Conservation (phyloP, 2,888 invertebrate species). For the Dione vanillae region DNA sequence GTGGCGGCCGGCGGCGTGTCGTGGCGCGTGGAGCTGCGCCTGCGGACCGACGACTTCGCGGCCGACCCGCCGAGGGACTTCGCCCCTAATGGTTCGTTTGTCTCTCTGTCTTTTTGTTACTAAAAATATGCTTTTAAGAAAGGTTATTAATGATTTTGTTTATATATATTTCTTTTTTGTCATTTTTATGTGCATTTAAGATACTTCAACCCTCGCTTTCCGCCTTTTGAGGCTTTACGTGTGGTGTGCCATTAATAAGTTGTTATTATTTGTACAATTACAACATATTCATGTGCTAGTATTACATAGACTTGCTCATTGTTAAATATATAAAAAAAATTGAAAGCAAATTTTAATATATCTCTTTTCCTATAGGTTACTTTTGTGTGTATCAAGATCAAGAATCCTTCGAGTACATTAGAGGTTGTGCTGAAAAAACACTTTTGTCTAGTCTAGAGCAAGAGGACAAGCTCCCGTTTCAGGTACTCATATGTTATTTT, state of each 20-base stretch:
- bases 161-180: no score
- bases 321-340: no score
- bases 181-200: no score
- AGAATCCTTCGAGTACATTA: conserved; percentile 95
- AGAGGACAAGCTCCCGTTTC: conserved; percentile 94
- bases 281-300: no score
- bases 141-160: no score
- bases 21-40: conserved; percentile 88
- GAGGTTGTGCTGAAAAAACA: conserved; percentile 95
- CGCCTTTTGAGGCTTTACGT: no score
- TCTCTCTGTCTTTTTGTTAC: no score
- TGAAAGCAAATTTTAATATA: no score
- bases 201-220: no score
- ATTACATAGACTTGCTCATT: no score
- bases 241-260: no score
- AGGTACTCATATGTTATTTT: conserved; percentile 66
- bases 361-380: conserved; percentile 83
- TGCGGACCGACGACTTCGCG: conserved; percentile 93
- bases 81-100: conserved; percentile 92
- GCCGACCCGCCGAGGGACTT: conserved; percentile 88
- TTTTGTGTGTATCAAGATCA: conserved; percentile 96
- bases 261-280: no score
- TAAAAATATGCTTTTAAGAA: not conserved
- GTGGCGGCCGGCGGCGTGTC: conserved; percentile 88
- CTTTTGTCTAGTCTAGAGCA: conserved; percentile 94